These are phyloP conservation scores for Arothron firmamentum DNA, from an alignment of 2,113 vertebrate species.

Conservation along the genomic window DNA sequence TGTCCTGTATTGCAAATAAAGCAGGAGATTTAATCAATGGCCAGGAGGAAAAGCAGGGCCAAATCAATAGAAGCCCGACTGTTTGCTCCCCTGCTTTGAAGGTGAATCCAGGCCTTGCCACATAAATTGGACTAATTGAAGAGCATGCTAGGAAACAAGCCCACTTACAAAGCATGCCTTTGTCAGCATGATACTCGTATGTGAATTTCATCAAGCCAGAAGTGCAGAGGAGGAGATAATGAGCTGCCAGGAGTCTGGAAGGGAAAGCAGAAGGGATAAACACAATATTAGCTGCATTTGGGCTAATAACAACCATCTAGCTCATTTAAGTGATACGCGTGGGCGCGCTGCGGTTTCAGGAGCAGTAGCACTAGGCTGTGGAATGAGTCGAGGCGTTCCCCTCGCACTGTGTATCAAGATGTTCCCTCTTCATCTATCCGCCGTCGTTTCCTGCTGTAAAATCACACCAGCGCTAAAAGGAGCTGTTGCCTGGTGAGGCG, in stretches of 20 bases:
- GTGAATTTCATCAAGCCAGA: constrained; percentile 56
- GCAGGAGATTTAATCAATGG: constrained; percentile 73
- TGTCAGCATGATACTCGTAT: constrained; percentile 57
- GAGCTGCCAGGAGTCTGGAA: constrained; percentile 39
- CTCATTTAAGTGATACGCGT: constrained; percentile 28
- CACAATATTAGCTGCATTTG: constrained; percentile 30
- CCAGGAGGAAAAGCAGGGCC: constrained; percentile 61
- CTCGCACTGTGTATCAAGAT: constrained; percentile 6
- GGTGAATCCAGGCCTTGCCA: constrained; percentile 62
- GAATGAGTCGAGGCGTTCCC: constrained; percentile 9
- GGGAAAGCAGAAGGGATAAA: constrained; percentile 40
- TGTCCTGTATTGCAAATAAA: constrained; percentile 65
- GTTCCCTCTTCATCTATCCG: constrained; percentile 28
- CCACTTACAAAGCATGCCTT: constrained; percentile 52
- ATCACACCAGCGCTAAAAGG: constrained; percentile 27
- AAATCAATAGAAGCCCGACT: constrained; percentile 70
- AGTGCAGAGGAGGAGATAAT: constrained; percentile 42
- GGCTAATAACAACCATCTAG: constrained; percentile 32
- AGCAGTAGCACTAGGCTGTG: constrained; percentile 6
- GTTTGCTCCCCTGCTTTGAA: constrained; percentile 66
- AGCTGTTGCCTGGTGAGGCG: constrained; percentile 13
- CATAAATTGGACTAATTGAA: constrained; percentile 76
- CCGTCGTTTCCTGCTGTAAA: constrained; percentile 14
- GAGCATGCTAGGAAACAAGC: constrained; percentile 61
- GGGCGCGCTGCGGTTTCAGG: constrained; percentile 2